phyloP scores from a whole-genome alignment of 2,888 invertebrate genomes.

The Eurytoma adleriae region DNA sequence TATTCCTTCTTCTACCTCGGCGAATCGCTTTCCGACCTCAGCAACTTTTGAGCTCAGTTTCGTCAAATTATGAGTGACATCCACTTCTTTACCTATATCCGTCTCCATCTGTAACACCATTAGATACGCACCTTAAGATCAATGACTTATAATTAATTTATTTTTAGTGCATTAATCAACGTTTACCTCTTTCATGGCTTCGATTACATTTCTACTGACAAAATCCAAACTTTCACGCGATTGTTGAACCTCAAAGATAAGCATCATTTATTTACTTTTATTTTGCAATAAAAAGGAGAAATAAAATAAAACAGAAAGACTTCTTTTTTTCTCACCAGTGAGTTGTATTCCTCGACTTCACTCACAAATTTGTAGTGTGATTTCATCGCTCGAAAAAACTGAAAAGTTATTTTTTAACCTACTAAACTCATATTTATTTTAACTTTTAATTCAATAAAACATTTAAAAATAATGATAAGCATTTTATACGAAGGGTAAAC shows the following conservation, averaged over 20 bases:
- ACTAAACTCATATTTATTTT: neutral
- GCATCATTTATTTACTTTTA: neutral
- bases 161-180: neutral
- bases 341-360: conserved; percentile 65
- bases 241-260: conserved; percentile 63
- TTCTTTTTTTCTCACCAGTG: conserved; percentile 62
- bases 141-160: neutral
- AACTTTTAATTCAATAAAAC: neutral
- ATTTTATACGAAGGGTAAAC: no score
- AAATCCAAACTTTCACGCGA: conserved; percentile 67
- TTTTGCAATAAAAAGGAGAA: no score
- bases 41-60: conserved; percentile 63
- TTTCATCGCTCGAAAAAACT: conserved; percentile 67
- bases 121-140: neutral
- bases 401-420: conserved; percentile 2
- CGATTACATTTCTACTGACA: conserved; percentile 64
- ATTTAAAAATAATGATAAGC: neutral
- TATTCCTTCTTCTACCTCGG: conserved; percentile 65
- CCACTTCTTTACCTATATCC: conserved; percentile 67
- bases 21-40: conserved; percentile 61
- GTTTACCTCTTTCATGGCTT: conserved; percentile 68
- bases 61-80: conserved; percentile 68
- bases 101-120: conserved; percentile 63
- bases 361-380: conserved; percentile 64
- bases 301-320: neutral